A percentile compares a stretch with the other conserved stretches of the same genome.
Conservation (phyloP, 2,113 vertebrate genomes). For the Gambusia affinis region DNA sequence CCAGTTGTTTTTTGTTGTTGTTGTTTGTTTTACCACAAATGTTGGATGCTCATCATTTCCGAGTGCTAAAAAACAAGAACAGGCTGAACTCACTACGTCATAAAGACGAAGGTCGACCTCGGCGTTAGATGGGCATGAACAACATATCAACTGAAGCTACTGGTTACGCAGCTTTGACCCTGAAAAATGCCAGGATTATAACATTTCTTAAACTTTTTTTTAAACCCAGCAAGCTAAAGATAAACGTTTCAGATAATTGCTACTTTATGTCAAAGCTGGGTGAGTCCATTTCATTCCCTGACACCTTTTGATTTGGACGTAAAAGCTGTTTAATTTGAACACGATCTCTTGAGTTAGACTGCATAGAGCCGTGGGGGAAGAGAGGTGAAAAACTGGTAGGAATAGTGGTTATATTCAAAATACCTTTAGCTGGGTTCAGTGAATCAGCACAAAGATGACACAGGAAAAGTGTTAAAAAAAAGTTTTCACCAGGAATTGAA, state of each 20-base stretch:
- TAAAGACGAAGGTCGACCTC: too few species aligned
- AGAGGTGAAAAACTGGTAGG: too few species aligned
- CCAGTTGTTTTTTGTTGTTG: too few species aligned
- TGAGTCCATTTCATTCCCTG: background rate
- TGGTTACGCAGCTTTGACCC: background rate
- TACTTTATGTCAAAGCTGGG: background rate
- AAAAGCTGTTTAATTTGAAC: background rate
- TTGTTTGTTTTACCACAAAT: too few species aligned
- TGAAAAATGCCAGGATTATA: background rate
- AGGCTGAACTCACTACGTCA: background rate
- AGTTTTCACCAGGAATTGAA: too few species aligned
- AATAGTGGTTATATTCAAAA: too few species aligned
- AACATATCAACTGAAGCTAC: background rate
- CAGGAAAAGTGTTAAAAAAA: too few species aligned
- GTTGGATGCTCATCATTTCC: too few species aligned
- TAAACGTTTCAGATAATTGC: background rate
- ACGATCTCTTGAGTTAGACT: background rate
- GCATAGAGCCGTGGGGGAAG: background rate
- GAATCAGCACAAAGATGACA: too few species aligned
- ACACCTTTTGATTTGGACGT: background rate
- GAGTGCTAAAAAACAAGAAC: background rate
- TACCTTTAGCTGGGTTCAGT: too few species aligned
- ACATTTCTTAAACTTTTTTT: background rate
- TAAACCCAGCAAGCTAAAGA: background rate
- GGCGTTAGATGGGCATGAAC: background rate